phyloP scores from a whole-genome alignment of 2,113 vertebrate genomes.

The Sphaerodactylus townsendi region DNA sequence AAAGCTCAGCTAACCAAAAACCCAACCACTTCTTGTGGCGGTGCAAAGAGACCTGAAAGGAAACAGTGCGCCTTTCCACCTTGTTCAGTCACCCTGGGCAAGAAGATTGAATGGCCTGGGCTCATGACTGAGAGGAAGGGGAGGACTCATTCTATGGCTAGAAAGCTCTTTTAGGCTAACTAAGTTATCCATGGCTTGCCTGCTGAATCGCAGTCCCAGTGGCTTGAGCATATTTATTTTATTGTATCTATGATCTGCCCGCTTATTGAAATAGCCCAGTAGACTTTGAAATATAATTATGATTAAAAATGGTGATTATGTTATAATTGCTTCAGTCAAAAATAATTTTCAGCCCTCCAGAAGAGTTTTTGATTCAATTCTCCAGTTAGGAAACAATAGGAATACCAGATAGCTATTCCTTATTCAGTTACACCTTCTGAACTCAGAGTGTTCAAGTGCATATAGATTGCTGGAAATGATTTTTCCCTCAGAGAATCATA shows the following conservation, averaged over 20 bases:
- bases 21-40: too few relatives aligned
- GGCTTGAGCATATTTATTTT: constrained; percentile 20
- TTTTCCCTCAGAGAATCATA: constrained; percentile 19
- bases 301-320: constrained; percentile 62
- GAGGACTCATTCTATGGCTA: too few relatives aligned
- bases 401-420: constrained; percentile 52
- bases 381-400: constrained; percentile 69
- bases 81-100: too few relatives aligned
- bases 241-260: constrained; percentile 50
- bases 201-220: too few relatives aligned
- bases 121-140: too few relatives aligned
- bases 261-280: constrained; percentile 59
- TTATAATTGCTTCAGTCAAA: constrained; percentile 70
- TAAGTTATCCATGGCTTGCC: too few relatives aligned
- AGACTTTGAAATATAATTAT: constrained; percentile 36
- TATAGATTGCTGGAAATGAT: constrained; percentile 40
- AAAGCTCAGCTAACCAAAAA: too few relatives aligned
- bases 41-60: too few relatives aligned
- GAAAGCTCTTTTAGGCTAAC: too few relatives aligned
- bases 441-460: constrained; percentile 41
- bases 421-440: constrained; percentile 57
- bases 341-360: constrained; percentile 62
- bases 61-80: too few relatives aligned
- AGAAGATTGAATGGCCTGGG: too few relatives aligned
- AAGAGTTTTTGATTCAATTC: constrained; percentile 42